Evolutionary conservation across 1,140 invertebrate genomes (phyloP).

Genomic region (Harpegnathos saltator): DNA sequence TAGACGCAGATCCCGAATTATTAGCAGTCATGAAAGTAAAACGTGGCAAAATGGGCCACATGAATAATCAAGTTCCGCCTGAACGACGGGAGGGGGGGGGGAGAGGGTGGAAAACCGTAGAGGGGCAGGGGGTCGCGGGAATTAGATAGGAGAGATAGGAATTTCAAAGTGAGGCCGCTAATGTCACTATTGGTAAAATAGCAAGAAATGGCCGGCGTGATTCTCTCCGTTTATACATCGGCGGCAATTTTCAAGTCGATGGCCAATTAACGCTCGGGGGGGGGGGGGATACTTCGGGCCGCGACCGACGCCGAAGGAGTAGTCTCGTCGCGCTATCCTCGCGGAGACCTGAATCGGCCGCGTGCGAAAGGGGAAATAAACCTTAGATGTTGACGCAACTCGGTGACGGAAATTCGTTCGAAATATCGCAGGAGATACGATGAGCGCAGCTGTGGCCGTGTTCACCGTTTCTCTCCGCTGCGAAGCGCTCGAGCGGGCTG

Average conservation of each 20-base stretch:
- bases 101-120: too few relatives aligned
- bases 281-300: background rate
- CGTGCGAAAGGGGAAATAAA: background rate
- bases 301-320: background rate
- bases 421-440: too few relatives aligned
- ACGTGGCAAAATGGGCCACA: conserved; percentile 76
- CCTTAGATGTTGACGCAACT: background rate
- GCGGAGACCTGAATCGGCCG: background rate
- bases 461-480: too few relatives aligned
- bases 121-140: too few relatives aligned
- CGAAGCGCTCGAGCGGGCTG: too few relatives aligned
- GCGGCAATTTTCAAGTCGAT: background rate
- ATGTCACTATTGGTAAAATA: conserved; percentile 35
- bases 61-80: conserved; percentile 75
- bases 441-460: too few relatives aligned
- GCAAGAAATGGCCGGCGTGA: background rate
- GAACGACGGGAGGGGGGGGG: conserved; percentile 7
- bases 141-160: conserved; percentile 42
- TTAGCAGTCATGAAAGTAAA: conserved; percentile 80
- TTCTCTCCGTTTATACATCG: background rate
- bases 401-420: background rate
- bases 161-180: conserved; percentile 21
- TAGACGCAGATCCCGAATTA: conserved; percentile 76
- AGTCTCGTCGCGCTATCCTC: too few relatives aligned
- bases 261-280: too few relatives aligned